Conservation (phyloP, 1,140 invertebrate genomes). For the Drosophila guanche region DNA sequence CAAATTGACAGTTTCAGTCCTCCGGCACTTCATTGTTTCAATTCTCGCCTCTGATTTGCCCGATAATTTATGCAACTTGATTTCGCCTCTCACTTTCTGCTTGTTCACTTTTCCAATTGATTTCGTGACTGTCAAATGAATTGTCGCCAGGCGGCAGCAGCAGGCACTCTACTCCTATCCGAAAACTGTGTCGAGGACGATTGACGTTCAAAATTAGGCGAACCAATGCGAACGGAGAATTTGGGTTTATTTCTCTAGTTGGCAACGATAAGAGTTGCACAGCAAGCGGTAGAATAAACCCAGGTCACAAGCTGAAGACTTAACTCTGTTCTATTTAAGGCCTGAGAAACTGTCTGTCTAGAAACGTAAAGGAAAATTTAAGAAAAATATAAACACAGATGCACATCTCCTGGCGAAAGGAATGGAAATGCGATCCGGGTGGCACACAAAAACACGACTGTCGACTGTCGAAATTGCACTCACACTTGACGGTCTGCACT, state of each 20-base stretch:
- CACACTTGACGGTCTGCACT: slow-evolving; percentile 34
- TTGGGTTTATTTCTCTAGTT: background rate
- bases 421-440: too few species aligned
- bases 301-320: too few species aligned
- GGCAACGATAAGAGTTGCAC: too few species aligned
- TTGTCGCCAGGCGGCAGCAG: slow-evolving; percentile 12
- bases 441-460: background rate
- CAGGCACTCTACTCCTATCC: background rate
- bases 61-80: slow-evolving; percentile 75
- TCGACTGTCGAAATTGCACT: slow-evolving; percentile 33
- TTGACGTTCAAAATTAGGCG: slow-evolving; percentile 43
- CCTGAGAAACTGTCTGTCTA: too few species aligned
- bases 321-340: too few species aligned
- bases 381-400: too few species aligned
- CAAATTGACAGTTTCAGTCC: slow-evolving; percentile 45
- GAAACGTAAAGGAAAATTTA: too few species aligned
- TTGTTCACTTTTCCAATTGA: slow-evolving; percentile 68
- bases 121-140: slow-evolving; percentile 64
- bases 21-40: slow-evolving; percentile 59
- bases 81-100: slow-evolving; percentile 46
- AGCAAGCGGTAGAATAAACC: too few species aligned
- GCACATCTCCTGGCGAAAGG: too few species aligned
- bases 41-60: slow-evolving; percentile 55
- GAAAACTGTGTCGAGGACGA: slow-evolving; percentile 65
- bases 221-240: slow-evolving; percentile 4